phyloP scores from a whole-genome alignment of 2,113 vertebrate genomes.

The Trichechus manatus region DNA sequence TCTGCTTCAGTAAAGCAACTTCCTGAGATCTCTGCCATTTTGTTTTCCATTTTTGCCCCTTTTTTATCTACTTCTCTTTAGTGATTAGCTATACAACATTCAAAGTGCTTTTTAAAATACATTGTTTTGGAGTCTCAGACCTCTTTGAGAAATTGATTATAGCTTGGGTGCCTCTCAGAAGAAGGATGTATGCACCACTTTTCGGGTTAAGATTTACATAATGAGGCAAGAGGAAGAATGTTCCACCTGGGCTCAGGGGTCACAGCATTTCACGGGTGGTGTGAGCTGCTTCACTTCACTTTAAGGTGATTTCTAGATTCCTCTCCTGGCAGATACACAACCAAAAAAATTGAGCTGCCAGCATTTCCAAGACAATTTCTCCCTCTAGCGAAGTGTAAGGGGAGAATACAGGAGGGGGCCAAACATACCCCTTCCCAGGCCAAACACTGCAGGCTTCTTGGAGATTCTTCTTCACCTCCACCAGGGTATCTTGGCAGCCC shows the following conservation, averaged over 20 bases:
- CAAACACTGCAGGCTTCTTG: not conserved
- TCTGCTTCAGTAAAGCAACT: not conserved
- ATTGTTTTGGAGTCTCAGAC: not conserved
- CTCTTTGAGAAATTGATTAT: constrained; percentile 1
- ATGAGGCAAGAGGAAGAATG: not conserved
- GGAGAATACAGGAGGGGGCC: not conserved
- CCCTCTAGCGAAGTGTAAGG: not conserved
- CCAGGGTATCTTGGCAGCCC: not conserved
- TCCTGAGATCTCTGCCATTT: not conserved
- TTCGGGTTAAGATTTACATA: constrained; percentile 3
- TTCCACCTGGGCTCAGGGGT: not conserved
- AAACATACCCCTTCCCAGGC: not conserved
- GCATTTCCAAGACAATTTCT: not conserved
- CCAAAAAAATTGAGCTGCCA: not conserved
- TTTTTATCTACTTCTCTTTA: not conserved
- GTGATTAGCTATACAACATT: not conserved
- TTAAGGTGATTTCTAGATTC: not conserved
- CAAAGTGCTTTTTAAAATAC: not conserved
- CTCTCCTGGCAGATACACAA: not conserved
- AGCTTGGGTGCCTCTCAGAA: not conserved
- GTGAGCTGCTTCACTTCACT: not conserved
- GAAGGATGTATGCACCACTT: not conserved
- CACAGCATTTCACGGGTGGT: not conserved
- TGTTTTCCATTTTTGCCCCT: not conserved
- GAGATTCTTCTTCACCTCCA: not conserved